Conservation (phyloP, 2,797 vertebrate species). For the Eulemur mongoz region DNA sequence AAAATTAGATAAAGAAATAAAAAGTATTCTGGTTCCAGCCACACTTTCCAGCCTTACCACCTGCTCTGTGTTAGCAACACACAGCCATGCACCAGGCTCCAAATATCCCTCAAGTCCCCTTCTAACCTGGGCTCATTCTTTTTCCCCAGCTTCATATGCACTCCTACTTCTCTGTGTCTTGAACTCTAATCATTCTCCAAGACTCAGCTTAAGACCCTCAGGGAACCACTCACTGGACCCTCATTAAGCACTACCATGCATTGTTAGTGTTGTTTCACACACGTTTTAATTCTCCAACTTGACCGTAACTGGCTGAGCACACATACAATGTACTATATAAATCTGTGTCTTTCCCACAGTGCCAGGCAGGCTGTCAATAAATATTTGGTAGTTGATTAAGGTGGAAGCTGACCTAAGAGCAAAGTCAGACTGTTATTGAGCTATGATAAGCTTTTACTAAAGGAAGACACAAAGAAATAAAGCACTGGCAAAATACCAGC, state of each 20-base stretch:
- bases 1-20: background rate
- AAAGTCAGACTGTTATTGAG: slow-evolving; percentile 15
- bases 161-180: background rate
- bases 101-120: rapidly evolving
- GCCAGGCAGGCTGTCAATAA: background rate
- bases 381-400: slow-evolving; percentile 32
- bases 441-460: background rate
- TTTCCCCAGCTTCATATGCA: background rate
- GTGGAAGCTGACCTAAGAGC: background rate
- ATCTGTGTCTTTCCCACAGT: background rate
- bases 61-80: background rate
- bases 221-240: background rate
- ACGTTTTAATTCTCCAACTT: background rate
- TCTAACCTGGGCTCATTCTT: background rate
- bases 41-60: background rate
- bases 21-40: background rate
- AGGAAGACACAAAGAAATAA: background rate
- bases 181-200: background rate
- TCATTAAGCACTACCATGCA: background rate
- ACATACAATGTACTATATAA: background rate
- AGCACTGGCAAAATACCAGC: background rate
- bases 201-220: background rate
- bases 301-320: background rate
- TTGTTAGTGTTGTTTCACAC: background rate
- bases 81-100: no score